Percentiles rank a stretch among this genome's conserved stretches.
Conservation (phyloP, 2,888 invertebrate genomes). For the Tipula helvola region DNA sequence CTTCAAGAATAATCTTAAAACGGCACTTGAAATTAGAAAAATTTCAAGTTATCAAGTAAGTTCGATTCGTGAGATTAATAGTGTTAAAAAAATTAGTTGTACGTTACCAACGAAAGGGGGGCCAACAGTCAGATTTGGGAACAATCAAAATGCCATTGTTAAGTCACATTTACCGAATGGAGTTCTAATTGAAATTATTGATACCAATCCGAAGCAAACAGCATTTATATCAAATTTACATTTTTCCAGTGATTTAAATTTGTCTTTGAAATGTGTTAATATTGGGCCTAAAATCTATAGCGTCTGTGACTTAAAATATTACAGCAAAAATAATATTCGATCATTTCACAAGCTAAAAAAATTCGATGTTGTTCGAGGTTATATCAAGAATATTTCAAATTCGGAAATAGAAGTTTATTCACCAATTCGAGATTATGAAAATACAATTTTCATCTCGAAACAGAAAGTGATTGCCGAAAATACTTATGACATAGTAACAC, state of each 20-base stretch:
- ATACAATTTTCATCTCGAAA: slow-evolving; percentile 20
- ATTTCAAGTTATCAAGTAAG: background rate
- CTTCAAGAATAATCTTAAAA: background rate
- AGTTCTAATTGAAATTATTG: background rate
- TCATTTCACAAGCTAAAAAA: slow-evolving; percentile 25
- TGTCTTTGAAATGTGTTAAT: slow-evolving; percentile 21
- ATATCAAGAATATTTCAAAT: slow-evolving; percentile 22
- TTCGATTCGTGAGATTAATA: background rate
- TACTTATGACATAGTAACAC: background rate
- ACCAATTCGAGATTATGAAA: slow-evolving; percentile 26
- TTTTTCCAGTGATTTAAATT: background rate
- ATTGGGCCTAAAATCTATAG: slow-evolving; percentile 30
- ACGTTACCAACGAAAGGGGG: background rate
- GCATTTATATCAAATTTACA: background rate
- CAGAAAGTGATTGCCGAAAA: slow-evolving; percentile 5
- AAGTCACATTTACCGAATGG: background rate
- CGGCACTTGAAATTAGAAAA: background rate
- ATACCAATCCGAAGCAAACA: background rate
- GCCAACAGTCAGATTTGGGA: background rate
- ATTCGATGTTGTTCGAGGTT: slow-evolving; percentile 28
- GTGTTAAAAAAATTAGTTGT: background rate
- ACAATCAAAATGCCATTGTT: background rate
- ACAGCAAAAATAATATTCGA: slow-evolving; percentile 22
- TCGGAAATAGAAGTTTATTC: slow-evolving; percentile 29
- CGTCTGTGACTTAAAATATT: slow-evolving; percentile 29